These are phyloP conservation scores for Heliocidaris erythrogramma DNA, from an alignment of 35 echinoderm and acorn worm species.

Conservation along the genomic window DNA sequence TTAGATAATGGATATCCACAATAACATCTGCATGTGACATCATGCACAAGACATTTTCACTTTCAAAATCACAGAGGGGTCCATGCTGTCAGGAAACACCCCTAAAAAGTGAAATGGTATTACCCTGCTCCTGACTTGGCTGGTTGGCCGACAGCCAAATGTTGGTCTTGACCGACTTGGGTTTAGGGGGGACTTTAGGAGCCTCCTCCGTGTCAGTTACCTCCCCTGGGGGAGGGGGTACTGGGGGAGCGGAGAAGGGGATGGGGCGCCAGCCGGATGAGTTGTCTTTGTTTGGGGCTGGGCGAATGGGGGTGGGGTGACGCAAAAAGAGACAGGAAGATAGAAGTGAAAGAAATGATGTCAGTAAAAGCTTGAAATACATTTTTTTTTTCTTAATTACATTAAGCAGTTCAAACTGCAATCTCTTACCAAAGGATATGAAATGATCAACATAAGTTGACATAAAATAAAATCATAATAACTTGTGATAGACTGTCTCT, in stretches of 20 bases:
- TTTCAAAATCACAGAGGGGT: background rate
- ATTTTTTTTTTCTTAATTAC: background rate
- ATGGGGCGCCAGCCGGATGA: conserved; percentile 37
- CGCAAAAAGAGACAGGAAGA: background rate
- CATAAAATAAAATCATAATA: no score
- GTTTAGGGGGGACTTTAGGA: conserved; percentile 62
- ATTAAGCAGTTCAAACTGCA: no score
- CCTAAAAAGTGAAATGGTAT: conserved; percentile 36
- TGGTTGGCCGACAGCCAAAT: conserved; percentile 66
- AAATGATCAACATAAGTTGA: no score
- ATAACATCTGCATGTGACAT: background rate
- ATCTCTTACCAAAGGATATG: no score
- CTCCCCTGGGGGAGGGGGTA: conserved; percentile 57
- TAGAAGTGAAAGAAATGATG: background rate
- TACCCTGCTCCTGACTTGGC: conserved; percentile 27
- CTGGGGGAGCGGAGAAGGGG: conserved; percentile 60
- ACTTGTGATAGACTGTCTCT: no score
- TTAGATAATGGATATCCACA: background rate
- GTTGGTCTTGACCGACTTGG: conserved; percentile 66
- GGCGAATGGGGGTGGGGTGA: background rate
- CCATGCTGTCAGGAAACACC: conserved; percentile 9
- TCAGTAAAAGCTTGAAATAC: background rate
- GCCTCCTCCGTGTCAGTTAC: conserved; percentile 52
- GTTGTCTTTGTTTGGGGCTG: conserved; percentile 34
- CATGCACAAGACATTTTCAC: background rate